Evolutionary conservation across 64 coral and sea anemone genomes (phyloP).

Genomic region (Actinia tenebrosa): DNA sequence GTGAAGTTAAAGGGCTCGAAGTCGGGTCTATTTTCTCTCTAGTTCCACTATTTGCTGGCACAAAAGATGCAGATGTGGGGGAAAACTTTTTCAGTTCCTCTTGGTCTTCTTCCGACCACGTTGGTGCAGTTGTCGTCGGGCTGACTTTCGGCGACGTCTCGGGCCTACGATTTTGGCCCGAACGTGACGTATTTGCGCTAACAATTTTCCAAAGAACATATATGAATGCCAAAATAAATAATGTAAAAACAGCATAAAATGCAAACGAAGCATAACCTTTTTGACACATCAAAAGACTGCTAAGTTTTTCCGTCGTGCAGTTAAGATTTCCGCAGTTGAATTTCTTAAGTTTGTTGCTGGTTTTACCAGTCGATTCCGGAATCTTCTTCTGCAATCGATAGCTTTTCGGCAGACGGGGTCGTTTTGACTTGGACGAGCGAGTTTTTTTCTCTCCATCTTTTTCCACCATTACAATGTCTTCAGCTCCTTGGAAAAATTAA

Average conservation of each 20-base stretch:
- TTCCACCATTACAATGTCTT: slow-evolving; percentile 4
- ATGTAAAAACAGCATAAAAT: slow-evolving; percentile 73
- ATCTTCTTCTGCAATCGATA: slow-evolving; percentile 9
- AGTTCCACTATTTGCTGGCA: slow-evolving; percentile 20
- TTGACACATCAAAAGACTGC: slow-evolving; percentile 66
- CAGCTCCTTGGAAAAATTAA: not conserved
- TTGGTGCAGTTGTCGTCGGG: slow-evolving; percentile 59
- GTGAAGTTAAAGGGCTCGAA: not conserved
- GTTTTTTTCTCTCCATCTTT: slow-evolving; percentile 20
- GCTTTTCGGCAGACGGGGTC: slow-evolving; percentile 25
- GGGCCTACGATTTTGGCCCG: slow-evolving; percentile 52
- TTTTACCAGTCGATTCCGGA: not conserved
- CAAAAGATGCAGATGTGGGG: not conserved
- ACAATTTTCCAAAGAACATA: slow-evolving; percentile 96
- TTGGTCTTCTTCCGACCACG: slow-evolving; percentile 25
- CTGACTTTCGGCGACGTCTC: slow-evolving; percentile 53
- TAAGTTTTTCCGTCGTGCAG: slow-evolving; percentile 55
- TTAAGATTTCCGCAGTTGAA: slow-evolving; percentile 22
- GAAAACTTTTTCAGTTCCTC: slow-evolving; percentile 23
- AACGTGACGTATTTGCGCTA: slow-evolving; percentile 74
- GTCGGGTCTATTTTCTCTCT: not conserved
- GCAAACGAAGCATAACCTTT: slow-evolving; percentile 80
- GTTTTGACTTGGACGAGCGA: not conserved
- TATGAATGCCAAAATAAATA: slow-evolving; percentile 77
- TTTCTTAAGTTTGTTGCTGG: not conserved